Evolutionary conservation across 30 jellyfish, hydroid and myxozoan species (phyloP), one percentile per base, ranked within the genome.

Genomic region (Haliclystus octoradiatus): DNA sequence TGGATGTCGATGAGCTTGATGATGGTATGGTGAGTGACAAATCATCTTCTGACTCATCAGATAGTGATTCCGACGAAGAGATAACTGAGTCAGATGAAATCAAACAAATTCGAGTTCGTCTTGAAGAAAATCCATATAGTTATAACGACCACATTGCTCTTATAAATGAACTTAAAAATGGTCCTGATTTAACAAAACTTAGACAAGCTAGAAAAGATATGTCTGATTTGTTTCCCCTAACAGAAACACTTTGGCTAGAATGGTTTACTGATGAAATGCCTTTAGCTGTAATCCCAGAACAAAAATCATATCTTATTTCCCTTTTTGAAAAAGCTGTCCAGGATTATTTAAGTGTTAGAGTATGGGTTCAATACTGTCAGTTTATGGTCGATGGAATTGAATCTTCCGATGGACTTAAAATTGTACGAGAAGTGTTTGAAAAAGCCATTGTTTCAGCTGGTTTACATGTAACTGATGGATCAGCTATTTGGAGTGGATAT

Each of bases 201-300:
- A 67, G 99, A 28, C 72, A 74, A 32, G 99, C 96, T 57, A 72
- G 99, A 29, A 96, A 90, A 34, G 49, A 63, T 2, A 90, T 90
- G 99, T 76, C 99, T 0, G 79, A 66, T 13, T 49, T 77, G 5
- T 90, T 84, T 53, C 99, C 99, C 0, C 94, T 90, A 9, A 71
- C 96, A 9, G 99, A 90, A 83, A 86, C 95, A 82, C 70, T 92
- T 2, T 92, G 99, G 99, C 66, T 75, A 19, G 96, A 92, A 0
- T 92, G 99, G 99, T 52, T 92, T 15, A 70, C 30, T 5, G 96
- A 92, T 65, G 99, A 92, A 40, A 46, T 71, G 71, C 96, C 92
- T 27, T 66, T 89, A 15, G 85, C 86, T 29, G 82, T 78, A 12
- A 46, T 78, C 7, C 99, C 95, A n/a, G 79, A 74, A 14, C 95